A percentile compares a stretch with the other conserved stretches of the same genome.
Conservation (phyloP, 2,888 invertebrate genomes). For the Onthophagus sagittarius region DNA sequence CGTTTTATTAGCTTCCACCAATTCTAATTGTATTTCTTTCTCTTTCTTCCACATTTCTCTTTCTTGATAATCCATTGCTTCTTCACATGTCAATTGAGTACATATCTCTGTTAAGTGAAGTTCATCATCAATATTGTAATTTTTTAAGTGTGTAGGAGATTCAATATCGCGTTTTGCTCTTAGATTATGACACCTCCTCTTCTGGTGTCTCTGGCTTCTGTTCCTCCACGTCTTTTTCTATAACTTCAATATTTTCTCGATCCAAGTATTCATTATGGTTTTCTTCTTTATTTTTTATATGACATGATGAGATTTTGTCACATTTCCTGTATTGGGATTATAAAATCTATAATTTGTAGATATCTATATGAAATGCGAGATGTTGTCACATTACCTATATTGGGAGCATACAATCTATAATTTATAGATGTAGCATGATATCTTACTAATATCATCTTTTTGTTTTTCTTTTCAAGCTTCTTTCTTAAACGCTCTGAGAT, state of each 20-base stretch:
- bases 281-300: not conserved
- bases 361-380: conserved; percentile 31
- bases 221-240: not conserved
- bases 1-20: too few species aligned
- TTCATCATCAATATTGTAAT: not conserved
- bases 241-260: not conserved
- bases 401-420: conserved; percentile 29
- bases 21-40: too few species aligned
- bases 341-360: too few species aligned
- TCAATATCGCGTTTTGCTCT: not conserved
- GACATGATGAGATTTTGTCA: too few species aligned
- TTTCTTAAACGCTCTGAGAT: conserved; percentile 13
- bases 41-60: too few species aligned
- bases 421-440: conserved; percentile 3
- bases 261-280: too few species aligned
- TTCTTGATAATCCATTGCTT: too few species aligned
- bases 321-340: conserved; percentile 23
- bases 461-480: conserved; percentile 16
- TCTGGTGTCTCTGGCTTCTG: not conserved
- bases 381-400: conserved; percentile 26
- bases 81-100: not conserved
- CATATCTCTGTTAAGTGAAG: not conserved
- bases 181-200: not conserved
- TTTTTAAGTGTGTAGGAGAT: not conserved
- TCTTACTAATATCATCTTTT: conserved; percentile 14